A percentile compares a stretch with the other conserved stretches of the same genome.
These are phyloP conservation scores for Merodon equestris DNA, from an alignment of 2,888 invertebrate genomes.

Conservation along the genomic window DNA sequence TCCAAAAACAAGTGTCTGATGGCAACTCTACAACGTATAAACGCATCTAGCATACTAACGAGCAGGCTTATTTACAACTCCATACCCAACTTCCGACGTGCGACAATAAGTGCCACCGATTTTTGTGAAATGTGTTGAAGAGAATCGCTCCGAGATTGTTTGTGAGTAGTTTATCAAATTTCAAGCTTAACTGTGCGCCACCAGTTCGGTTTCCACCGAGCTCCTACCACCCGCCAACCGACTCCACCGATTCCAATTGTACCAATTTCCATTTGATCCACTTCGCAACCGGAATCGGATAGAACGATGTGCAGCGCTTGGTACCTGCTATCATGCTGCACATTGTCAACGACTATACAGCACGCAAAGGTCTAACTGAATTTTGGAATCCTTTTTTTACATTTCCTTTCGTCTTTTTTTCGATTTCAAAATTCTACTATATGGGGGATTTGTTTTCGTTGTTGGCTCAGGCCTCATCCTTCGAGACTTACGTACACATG, in stretches of 20 bases:
- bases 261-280: conserved; percentile 62
- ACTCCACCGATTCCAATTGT: conserved; percentile 44
- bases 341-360: conserved; percentile 31
- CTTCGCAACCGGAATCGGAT: conserved; percentile 11
- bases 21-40: neutral
- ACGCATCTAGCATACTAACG: conserved; percentile 9
- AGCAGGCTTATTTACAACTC: neutral
- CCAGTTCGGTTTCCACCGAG: too few species aligned
- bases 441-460: conserved; percentile 41
- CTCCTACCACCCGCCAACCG: neutral
- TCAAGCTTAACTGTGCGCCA: conserved; percentile 51
- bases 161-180: conserved; percentile 71
- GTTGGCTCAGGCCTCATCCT: conserved; percentile 2
- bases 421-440: conserved; percentile 25
- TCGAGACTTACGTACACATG: neutral
- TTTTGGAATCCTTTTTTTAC: conserved; percentile 38
- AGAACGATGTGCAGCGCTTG: conserved; percentile 32
- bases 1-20: neutral
- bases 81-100: conserved; percentile 5
- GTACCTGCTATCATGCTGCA: conserved; percentile 38
- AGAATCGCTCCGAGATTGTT: conserved; percentile 71
- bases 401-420: conserved; percentile 19
- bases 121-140: conserved; percentile 70
- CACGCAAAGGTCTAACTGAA: conserved; percentile 58
- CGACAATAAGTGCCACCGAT: conserved; percentile 56